Base-by-base conservation (phyloP, 2,888 invertebrate genomes). In the Cordilura impudica region DNA sequence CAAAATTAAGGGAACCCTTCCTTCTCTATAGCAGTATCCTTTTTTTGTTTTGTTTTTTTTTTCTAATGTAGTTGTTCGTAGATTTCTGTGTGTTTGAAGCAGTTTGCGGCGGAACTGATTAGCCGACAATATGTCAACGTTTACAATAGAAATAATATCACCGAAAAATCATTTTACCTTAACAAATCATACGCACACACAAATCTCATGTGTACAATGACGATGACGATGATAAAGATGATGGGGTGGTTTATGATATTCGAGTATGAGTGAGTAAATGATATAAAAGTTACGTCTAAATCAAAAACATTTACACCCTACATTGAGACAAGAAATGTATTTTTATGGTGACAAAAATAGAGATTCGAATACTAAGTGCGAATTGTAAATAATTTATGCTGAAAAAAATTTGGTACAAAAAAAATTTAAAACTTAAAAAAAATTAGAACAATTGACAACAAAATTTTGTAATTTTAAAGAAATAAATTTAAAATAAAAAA, bases 51-150 rank as follows among this genome's bases (percentile, higher is more conserved):
- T 1, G 29, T 29, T 29, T 3, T 2, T 29, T 29, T 31, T 31
- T 31, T 31, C 31, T 10, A 31, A 8, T 31, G 10, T 10, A 31
- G 8, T 31, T 39, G 16, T 14, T 10, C 60, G 49, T 54, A 49
- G 49, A 39, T 56, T 49, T 45, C n/a, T 66, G n/a, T 12, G 23
- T 47, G 21, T 60, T 69, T 49, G 53, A 79, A 79, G 83, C 84
- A 82, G 84, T 85, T 85, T 84, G 88, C 85, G 86, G 87, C 88
- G 87, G 88, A 88, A 87, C 87, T 88, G 88, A 87, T 87, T 87
- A 87, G 87, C 88, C 85, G 87, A 87, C 87, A 87, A 87, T 87
- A 88, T 87, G 88, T 87, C 86, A 87, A 84, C 84, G 77, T 81
- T 78, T 71, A 78, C 73, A 81, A 81, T 71, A 45, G 53, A 79